Conservation (phyloP, 2,888 invertebrate species). For the Auanema freiburgensis region DNA sequence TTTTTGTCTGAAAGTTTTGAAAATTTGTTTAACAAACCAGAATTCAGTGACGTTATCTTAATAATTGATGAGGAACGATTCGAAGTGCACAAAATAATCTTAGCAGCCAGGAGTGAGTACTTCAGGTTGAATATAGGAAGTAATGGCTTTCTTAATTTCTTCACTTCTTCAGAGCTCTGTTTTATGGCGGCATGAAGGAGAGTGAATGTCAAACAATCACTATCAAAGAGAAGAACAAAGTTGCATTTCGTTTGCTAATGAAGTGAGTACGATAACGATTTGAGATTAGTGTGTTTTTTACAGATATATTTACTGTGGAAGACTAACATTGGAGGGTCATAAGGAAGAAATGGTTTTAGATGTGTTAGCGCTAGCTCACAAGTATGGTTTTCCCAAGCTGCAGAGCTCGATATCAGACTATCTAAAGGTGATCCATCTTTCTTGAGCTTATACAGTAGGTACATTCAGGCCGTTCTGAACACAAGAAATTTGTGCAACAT, state of each 20-base stretch:
- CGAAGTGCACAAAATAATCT: slow-evolving; percentile 79
- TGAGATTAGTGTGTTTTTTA: not conserved
- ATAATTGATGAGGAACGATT: slow-evolving; percentile 73
- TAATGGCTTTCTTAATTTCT: not conserved
- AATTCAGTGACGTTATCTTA: slow-evolving; percentile 82
- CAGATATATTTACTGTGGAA: slow-evolving; percentile 91
- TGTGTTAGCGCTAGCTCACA: slow-evolving; percentile 84
- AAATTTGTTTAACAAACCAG: slow-evolving; percentile 80
- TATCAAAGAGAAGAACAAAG: slow-evolving; percentile 44
- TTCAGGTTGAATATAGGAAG: slow-evolving; percentile 84
- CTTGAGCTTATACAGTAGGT: not conserved
- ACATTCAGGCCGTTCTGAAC: slow-evolving; percentile 76
- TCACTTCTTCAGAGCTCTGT: slow-evolving; percentile 68
- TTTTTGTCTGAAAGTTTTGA: slow-evolving; percentile 83
- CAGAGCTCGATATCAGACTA: slow-evolving; percentile 91
- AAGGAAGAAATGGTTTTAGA: slow-evolving; percentile 71
- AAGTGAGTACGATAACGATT: no score
- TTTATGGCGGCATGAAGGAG: slow-evolving; percentile 73
- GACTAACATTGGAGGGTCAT: slow-evolving; percentile 67
- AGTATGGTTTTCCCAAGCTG: slow-evolving; percentile 89
- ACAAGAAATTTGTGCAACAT: slow-evolving; percentile 90
- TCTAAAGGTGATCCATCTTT: slow-evolving; percentile 70
- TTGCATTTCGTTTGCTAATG: slow-evolving; percentile 39
- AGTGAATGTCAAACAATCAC: slow-evolving; percentile 74
- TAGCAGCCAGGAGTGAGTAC: slow-evolving; percentile 93